Evolutionary conservation across 2,113 vertebrate genomes (phyloP), one percentile per base, ranked within the genome.

Genomic region (Hystrix cristata): DNA sequence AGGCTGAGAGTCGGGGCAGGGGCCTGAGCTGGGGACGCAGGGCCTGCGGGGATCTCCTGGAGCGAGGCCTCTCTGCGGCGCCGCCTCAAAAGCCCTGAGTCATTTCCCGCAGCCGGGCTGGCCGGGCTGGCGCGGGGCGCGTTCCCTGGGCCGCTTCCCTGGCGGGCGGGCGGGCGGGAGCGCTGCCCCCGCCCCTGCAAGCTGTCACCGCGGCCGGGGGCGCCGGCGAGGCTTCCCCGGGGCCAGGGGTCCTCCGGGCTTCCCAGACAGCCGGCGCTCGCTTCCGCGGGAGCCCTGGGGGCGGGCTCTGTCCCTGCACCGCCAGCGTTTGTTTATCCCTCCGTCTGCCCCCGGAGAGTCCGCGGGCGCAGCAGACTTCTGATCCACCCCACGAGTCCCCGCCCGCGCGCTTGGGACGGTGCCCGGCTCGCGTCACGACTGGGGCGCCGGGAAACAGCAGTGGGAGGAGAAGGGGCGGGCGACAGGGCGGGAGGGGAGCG

Each of bases 51-150:
- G 48, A 55, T 8, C 43, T 76, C 16, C 85, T n/a, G 69, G 83
- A 80, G 48, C 1, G 15, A 65, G 67, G 94, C 65, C 79, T 81
- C 67, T 48, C 57, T 13, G 65, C 86, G 13, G 69, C 2, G 4
- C 74, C 1, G 9, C 93, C 94, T 67, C 64, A 89, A 91, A 91
- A 95, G 31, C 6, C 90, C 97, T 95, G 96, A 97, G 95, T 96
- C 95, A 93, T 48, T 48, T 92, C 78, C 18, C 59, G 55, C 51
- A 4, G 80, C 64, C 53, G 29, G 85, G 71, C 65, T 72, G 84
- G 27, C 82, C 1, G 81, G 38, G n/a, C 65, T 14, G 5, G 29
- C 27, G 29, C 31, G 25, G 4, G 25, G 29, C 12, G 43, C 27
- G 60, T 13, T 16, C 60, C 60, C 27, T 1, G 46, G 8, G 34